Evolutionary conservation across 92 coral and sea anemone genomes (phyloP), one percentile per base, ranked within the genome.

Genomic region (Isaurus tuberculatus): DNA sequence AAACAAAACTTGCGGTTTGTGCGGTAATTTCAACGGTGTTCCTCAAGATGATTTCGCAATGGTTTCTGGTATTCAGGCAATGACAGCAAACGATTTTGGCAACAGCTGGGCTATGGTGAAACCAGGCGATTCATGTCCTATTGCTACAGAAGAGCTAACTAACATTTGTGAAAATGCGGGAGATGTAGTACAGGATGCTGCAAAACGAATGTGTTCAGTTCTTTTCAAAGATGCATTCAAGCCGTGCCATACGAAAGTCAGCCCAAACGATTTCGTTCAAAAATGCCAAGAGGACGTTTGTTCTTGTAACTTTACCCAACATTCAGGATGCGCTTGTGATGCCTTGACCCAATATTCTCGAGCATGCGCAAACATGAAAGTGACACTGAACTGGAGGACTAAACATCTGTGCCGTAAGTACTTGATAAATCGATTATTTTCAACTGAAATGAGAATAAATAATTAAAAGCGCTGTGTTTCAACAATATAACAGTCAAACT

Each of bases 311-410:
- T 90, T 85, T 70, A 91, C 93, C 14, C 68, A 88, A 43, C 93
- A 92, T 75, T 88, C 93, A 60, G 88, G 88, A 28, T 90, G 95
- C 58, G 88, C 84, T 43, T 92, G 95, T 40, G 88, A 90, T 23
- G 88, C 95, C 13, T 65, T 92, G 84, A 92, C 95, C 20, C 93
- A 92, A 70, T 92, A 92, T 84, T 88, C 92, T 43, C 88, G 95
- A 57, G 95, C 93, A 87, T 92, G 95, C 86, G 95, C 95, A 32
- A 89, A 64, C 63, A 75, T 51, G 79, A 92, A 90, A 16, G 61
- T 92, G 37, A 72, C 90, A 81, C 46, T 92, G 53, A 51, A 86
- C 37, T 92, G 95, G 95, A 92, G 95, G 42, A 87, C 69, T 60
- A 72, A 80, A 42, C 74, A 69, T 25, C 55, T 92, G 72, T 92